Evolutionary conservation across 2,113 vertebrate species (phyloP).

Genomic region (Tricholaema leucomelas): DNA sequence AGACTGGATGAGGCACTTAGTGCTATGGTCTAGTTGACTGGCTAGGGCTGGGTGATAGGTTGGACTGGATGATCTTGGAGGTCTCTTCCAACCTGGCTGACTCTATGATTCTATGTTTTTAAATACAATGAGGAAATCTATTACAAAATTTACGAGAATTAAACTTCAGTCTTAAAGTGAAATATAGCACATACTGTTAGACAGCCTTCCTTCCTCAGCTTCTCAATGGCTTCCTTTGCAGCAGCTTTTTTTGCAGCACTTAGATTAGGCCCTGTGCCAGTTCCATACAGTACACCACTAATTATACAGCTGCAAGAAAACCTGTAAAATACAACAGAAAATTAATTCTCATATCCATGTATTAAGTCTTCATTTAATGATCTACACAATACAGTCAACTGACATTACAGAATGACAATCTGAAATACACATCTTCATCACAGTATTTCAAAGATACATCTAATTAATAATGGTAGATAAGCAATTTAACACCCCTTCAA

Average conservation of each 20-base stretch:
- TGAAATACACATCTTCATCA: neutral
- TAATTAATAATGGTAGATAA: neutral
- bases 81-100: too few species aligned
- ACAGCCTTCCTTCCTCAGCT: neutral
- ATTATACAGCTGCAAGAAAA: constrained; percentile 42
- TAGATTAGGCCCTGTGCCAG: neutral
- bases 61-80: too few species aligned
- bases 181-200: neutral
- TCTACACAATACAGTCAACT: neutral
- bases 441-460: neutral
- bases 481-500: neutral
- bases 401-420: neutral
- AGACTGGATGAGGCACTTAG: too few species aligned
- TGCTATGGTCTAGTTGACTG: too few species aligned
- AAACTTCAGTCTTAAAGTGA: neutral
- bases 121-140: neutral
- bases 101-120: too few species aligned
- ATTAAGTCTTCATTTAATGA: neutral
- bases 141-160: neutral
- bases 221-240: constrained; percentile 40
- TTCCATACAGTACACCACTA: neutral
- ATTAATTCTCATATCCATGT: neutral
- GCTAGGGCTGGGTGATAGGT: too few species aligned
- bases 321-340: constrained; percentile 44
- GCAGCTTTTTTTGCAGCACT: constrained; percentile 62